Base-by-base conservation (phyloP, 2,113 vertebrate species). In the Thalassoma bifasciatum region DNA sequence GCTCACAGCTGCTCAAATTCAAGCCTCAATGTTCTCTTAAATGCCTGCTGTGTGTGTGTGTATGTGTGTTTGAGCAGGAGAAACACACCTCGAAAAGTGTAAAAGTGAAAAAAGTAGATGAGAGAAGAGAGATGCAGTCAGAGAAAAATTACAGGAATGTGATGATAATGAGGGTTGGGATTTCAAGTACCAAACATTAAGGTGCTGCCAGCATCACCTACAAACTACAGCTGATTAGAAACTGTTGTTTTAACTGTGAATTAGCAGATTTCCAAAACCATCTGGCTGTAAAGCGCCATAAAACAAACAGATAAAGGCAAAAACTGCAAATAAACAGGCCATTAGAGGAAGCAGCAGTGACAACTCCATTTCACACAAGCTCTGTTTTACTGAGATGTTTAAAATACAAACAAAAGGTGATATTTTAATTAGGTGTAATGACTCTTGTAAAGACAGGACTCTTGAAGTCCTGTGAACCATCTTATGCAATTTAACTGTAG, bases 1-100 rank as follows among this genome's bases (percentile, higher is more conserved):
- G 44, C 22, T 58, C 66, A 72, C 77, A 86, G 84, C 77, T 86
- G 82, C 61, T 75, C 46, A 65, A 73, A 66, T 58, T 71, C 59
- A 66, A 88, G 26, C 47, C 66, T 38, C 46, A 73, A 72, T 66
- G 73, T 81, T 73, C 53, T 57, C 69, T 21, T 69, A 77, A 54
- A 65, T 17, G 53, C 21, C 60, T 67, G 50, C 73, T 76, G 66
- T 24, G 53, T 44, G 30, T 37, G 23, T 47, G 34, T 54, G 17
- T 46, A 51, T 47, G n/a, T 30, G 30, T 4, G 30, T 6, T 30
- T 3, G 30, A 30, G 51, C n/a, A 22, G 47, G 44, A 49, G 68
- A 78, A 23, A 50, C 65, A 87, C 61, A 57, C 44, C 14, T 46
- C 44, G 5, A 4, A 17, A 19, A 4, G 17, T 44, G 1, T 11